Conservation (phyloP, 2,113 vertebrate species). For the Marcusenius ussheri region DNA sequence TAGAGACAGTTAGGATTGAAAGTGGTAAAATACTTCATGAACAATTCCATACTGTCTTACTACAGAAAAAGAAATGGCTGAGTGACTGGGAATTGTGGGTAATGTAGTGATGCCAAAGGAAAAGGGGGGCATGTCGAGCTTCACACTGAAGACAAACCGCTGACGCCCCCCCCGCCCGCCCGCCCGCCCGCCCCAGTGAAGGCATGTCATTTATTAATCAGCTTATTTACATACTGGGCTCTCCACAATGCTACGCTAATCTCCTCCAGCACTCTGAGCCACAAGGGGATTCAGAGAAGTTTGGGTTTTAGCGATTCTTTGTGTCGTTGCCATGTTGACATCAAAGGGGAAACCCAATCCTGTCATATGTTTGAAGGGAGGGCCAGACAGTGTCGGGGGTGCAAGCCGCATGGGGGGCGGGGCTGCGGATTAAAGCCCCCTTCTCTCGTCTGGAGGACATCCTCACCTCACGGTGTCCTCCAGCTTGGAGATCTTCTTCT, state of each 20-base stretch:
- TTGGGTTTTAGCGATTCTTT: conserved; percentile 46
- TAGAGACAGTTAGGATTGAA: neutral
- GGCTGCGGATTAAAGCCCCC: neutral
- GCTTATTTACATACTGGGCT: neutral
- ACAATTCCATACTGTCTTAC: neutral
- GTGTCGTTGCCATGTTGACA: conserved; percentile 60
- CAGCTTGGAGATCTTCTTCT: conserved; percentile 51
- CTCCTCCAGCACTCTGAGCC: conserved; percentile 56
- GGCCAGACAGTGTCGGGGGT: conserved; percentile 16
- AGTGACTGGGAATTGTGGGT: neutral
- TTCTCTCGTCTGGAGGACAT: neutral
- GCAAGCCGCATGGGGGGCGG: no score
- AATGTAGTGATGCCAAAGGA: neutral
- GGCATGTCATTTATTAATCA: neutral
- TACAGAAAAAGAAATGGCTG: neutral
- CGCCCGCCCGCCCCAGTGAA: neutral
- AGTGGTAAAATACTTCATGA: neutral
- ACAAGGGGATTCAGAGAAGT: conserved; percentile 46
- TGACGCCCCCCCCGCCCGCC: neutral
- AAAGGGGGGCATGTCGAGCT: neutral
- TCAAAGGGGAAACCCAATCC: conserved; percentile 37
- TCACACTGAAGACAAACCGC: neutral
- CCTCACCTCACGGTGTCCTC: conserved; percentile 60
- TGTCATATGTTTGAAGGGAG: conserved; percentile 46
- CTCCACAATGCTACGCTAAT: conserved; percentile 48